phyloP scores from a whole-genome alignment of 1,140 invertebrate genomes.

The Meloidogyne hapla region DNA sequence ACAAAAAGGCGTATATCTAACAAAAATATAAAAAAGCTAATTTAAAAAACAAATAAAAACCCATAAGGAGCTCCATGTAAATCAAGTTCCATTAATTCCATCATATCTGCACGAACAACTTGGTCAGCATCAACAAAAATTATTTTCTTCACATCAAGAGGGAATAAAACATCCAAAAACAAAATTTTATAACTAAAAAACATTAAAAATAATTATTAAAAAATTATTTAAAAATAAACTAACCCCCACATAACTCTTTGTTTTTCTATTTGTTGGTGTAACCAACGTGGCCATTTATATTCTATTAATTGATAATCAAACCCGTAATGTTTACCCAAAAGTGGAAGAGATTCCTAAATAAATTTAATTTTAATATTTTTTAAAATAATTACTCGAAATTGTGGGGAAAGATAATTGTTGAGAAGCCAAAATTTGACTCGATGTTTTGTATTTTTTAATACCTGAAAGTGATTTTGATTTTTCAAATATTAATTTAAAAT shows the following conservation, averaged over 20 bases:
- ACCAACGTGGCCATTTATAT: conserved; percentile 95
- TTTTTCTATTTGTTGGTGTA: conserved; percentile 96
- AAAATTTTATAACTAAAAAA: conserved; percentile 83
- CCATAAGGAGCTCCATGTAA: conserved; percentile 94
- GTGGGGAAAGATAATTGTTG: conserved; percentile 92
- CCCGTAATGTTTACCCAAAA: conserved; percentile 90
- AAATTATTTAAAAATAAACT: conserved; percentile 16
- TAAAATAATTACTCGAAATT: conserved; percentile 55
- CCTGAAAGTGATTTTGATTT: conserved; percentile 68
- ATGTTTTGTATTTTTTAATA: conserved; percentile 89
- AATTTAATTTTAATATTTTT: conserved; percentile 8
- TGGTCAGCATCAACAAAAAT: conserved; percentile 99
- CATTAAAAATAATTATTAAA: background rate
- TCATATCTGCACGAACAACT: conserved; percentile 91
- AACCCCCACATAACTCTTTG: conserved; percentile 96
- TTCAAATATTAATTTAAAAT: conserved; percentile 40
- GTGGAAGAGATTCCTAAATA: conserved; percentile 82
- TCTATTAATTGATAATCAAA: conserved; percentile 98
- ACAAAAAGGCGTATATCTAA: conserved; percentile 93
- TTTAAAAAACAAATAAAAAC: conserved; percentile 63
- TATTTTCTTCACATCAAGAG: conserved; percentile 94
- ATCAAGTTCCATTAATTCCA: conserved; percentile 89
- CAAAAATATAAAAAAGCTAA: background rate
- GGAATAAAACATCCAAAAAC: conserved; percentile 96
- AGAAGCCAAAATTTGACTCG: conserved; percentile 99